Conservation (phyloP, 2,113 vertebrate genomes). For the Gila orcuttii region DNA sequence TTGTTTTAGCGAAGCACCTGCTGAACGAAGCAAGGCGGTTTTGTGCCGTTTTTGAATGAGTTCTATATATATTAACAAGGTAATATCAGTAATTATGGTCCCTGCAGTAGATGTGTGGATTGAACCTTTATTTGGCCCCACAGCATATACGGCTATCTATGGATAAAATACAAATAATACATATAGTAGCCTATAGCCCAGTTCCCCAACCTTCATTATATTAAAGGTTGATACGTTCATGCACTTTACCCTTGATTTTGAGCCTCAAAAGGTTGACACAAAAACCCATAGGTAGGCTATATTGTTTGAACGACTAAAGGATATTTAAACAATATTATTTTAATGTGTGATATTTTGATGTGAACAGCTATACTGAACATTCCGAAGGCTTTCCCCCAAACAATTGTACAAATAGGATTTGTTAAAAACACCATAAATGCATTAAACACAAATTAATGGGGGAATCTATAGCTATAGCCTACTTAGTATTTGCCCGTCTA, state of each 20-base stretch:
- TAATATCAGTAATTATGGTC: not conserved
- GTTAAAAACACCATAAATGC: not conserved
- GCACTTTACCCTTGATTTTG: not conserved
- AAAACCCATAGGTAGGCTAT: not conserved
- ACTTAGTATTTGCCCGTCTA: not conserved
- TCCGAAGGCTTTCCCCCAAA: too few species aligned
- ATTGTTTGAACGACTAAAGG: not conserved
- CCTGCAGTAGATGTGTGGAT: not conserved
- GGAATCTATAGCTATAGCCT: not conserved
- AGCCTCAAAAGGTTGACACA: not conserved
- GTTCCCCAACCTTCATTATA: too few species aligned
- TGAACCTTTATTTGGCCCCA: conserved; percentile 9
- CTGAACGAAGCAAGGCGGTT: conserved; percentile 68
- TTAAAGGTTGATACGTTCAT: too few species aligned
- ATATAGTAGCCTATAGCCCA: too few species aligned
- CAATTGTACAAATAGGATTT: too few species aligned
- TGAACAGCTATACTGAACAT: too few species aligned
- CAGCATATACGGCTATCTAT: not conserved
- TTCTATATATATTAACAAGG: conserved; percentile 63
- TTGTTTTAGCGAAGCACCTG: conserved; percentile 93
- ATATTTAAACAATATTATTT: not conserved
- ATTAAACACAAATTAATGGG: not conserved
- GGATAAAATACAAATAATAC: not conserved
- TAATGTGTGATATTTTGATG: too few species aligned
- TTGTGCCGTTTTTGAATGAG: conserved; percentile 67